Evolutionary conservation across 1,140 invertebrate species (phyloP).

Genomic region (Drosophila sp.): DNA sequence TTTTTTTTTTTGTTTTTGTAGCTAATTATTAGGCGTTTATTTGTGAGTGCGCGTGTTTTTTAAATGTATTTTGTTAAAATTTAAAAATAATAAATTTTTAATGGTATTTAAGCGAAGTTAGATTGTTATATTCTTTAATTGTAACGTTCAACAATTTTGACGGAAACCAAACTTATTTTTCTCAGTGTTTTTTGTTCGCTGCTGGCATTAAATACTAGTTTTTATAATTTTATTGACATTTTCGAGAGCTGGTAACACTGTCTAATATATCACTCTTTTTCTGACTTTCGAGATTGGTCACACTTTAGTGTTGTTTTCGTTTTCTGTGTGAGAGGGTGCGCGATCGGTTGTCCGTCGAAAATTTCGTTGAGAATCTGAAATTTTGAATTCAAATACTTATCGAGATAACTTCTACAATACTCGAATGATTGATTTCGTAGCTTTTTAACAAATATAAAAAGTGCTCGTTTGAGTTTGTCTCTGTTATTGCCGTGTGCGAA

Average conservation of each 20-base stretch:
- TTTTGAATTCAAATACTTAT: conserved; percentile 1
- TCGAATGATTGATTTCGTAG: background rate
- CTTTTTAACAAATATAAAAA: background rate
- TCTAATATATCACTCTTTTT: no score
- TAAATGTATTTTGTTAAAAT: conserved; percentile 9
- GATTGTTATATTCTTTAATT: no score
- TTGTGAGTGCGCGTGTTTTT: conserved; percentile 4
- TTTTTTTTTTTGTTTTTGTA: conserved; percentile 37
- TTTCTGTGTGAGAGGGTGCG: background rate
- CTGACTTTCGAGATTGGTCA: background rate
- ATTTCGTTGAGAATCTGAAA: background rate
- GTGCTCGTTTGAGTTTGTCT: background rate
- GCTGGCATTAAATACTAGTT: no score
- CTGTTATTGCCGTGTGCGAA: background rate
- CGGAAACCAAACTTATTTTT: no score
- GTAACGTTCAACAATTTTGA: no score
- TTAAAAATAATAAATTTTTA: conserved; percentile 2
- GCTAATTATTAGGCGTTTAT: conserved; percentile 24
- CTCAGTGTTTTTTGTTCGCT: no score
- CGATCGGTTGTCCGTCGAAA: background rate
- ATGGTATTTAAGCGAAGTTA: background rate
- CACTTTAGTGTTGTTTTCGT: background rate
- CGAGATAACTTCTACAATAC: background rate
- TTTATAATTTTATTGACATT: no score
- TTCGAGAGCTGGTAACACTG: no score